Evolutionary conservation across 2,113 vertebrate genomes (phyloP), one percentile per base, ranked within the genome.

Genomic region (Oriolus oriolus): DNA sequence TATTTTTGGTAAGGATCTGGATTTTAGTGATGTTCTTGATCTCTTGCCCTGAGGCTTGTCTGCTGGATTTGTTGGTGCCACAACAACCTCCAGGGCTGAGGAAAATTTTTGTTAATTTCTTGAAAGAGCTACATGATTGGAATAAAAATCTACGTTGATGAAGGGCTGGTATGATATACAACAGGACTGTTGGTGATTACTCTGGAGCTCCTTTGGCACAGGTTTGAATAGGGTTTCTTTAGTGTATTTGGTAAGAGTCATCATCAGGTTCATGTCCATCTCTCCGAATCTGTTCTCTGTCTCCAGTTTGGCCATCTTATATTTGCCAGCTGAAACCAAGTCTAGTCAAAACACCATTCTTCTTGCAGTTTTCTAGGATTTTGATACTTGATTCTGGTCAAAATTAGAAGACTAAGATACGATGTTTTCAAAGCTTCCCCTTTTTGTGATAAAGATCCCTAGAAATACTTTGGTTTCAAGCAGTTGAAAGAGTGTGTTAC

Each of bases 231-330:
- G 33, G 14, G 27, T 59, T 83, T 79, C 33, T 28, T 82, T 47
- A 63, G 24, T 28, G 39, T 73, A 0, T 71, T 76, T 81, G 23
- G 26, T 16, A 22, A 50, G 28, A 69, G 37, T 50, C 53, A 22
- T 56, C 64, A 41, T 50, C 16, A 45, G 14, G 33, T 41, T 59
- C 7, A 0, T 61, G 49, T 47, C 24, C 54, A 13, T 77, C 22
- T 50, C 18, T n/a, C 23, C 0, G 0, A 19, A 10, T 33, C 15
- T 57, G 3, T 82, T 60, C 11, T 59, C 54, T 49, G 3, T 12
- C 45, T 75, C 20, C 26, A 59, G 11, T 71, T 66, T 92, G 47
- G 30, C 44, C 18, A 3, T 28, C 52, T 56, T 78, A 2, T 14
- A 16, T 35, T 50, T 79, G 47, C 19, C 56, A 37, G 41, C 21